A percentile compares a stretch with the other conserved stretches of the same genome.
phyloP scores from a whole-genome alignment of 2,797 vertebrate species.

The Cryptoblepharus egeriae region DNA sequence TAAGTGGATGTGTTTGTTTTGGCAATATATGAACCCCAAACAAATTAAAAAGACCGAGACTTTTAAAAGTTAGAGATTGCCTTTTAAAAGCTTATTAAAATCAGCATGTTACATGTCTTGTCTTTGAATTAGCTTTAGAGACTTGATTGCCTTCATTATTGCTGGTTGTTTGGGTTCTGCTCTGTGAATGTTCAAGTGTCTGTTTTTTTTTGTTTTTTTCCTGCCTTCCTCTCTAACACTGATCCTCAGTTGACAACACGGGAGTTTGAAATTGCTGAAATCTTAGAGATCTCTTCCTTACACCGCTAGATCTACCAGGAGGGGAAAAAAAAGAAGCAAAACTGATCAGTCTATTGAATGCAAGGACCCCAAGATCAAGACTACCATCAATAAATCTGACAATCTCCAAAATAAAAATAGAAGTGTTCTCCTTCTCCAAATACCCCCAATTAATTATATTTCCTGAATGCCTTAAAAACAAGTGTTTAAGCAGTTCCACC shows the following conservation, averaged over 20 bases:
- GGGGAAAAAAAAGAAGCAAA: constrained; percentile 33
- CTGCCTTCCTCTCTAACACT: background rate
- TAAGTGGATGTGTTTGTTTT: constrained; percentile 71
- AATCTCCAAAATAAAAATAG: background rate
- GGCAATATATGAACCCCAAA: constrained; percentile 68
- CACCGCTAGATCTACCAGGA: constrained; percentile 3
- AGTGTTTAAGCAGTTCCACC: constrained; percentile 81
- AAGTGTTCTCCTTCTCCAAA: constrained; percentile 10
- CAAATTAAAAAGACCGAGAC: constrained; percentile 73
- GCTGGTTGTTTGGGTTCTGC: constrained; percentile 72
- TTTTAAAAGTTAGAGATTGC: constrained; percentile 80
- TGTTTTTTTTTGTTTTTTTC: background rate
- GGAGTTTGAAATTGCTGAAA: constrained; percentile 55
- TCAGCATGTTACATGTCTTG: constrained; percentile 76
- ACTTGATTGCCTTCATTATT: constrained; percentile 79
- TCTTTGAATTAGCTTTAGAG: constrained; percentile 73
- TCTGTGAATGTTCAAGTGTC: constrained; percentile 57
- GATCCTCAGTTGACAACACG: constrained; percentile 63
- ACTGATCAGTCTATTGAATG: constrained; percentile 17
- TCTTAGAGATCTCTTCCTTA: background rate
- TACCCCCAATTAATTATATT: constrained; percentile 63
- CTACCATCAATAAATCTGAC: constrained; percentile 48
- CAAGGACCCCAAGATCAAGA: constrained; percentile 55
- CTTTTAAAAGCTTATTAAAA: constrained; percentile 81
- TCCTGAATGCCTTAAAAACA: constrained; percentile 81